Percentiles rank a stretch among this genome's conserved stretches.
These are phyloP conservation scores for Pimpla rufipes DNA, from an alignment of 2,888 invertebrate genomes.

Conservation along the genomic window DNA sequence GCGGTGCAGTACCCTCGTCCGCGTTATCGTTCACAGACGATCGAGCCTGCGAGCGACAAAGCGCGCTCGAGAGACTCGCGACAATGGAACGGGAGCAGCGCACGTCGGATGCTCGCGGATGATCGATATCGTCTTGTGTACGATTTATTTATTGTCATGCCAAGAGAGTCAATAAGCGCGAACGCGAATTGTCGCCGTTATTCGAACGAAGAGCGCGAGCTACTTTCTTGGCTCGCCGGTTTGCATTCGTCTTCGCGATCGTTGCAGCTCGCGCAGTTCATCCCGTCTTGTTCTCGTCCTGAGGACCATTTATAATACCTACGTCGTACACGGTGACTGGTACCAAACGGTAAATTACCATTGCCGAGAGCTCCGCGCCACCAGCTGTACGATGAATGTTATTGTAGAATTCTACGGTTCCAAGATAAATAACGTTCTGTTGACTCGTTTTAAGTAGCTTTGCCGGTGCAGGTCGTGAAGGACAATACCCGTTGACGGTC, in stretches of 20 bases:
- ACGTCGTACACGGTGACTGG: neutral
- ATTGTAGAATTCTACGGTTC: too few relatives aligned
- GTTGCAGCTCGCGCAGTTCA: neutral
- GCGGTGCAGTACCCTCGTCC: neutral
- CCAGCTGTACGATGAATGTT: too few relatives aligned
- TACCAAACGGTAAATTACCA: neutral
- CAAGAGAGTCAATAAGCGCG: slow-evolving; percentile 39
- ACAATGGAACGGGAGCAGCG: slow-evolving; percentile 62
- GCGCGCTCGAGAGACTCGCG: slow-evolving; percentile 46
- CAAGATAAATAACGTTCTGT: too few relatives aligned
- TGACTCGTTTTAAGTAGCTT: too few relatives aligned
- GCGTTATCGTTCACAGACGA: slow-evolving; percentile 40
- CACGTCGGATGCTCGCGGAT: slow-evolving; percentile 53
- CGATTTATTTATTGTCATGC: slow-evolving; percentile 53
- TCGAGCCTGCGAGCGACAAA: slow-evolving; percentile 48
- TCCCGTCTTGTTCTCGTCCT: slow-evolving; percentile 3
- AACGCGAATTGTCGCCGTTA: slow-evolving; percentile 29
- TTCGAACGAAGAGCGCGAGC: slow-evolving; percentile 43
- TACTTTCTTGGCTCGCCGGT: slow-evolving; percentile 6
- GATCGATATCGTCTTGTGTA: slow-evolving; percentile 47
- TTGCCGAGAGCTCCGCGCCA: neutral
- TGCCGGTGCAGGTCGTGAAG: too few relatives aligned
- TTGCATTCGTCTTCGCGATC: slow-evolving; percentile 7
- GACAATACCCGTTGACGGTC: too few relatives aligned
- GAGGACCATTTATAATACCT: neutral